A percentile compares a stretch with the other conserved stretches of the same genome.
Conservation (phyloP, 2,113 vertebrate genomes). For the Gallinago undulata region DNA sequence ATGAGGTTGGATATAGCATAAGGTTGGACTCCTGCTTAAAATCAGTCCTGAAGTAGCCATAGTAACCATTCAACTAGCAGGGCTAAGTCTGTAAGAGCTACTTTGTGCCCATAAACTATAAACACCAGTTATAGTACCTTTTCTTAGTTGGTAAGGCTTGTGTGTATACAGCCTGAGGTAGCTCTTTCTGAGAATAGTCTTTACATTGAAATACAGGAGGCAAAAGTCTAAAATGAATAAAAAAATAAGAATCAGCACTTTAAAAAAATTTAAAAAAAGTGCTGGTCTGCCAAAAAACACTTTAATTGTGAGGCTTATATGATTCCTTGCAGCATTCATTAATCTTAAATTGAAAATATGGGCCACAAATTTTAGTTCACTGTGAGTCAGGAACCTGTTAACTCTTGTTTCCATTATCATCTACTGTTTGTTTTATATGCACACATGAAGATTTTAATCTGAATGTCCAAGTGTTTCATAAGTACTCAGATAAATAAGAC, state of each 20-base stretch:
- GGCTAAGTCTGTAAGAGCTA: background rate
- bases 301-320: background rate
- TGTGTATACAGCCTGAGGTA: fast-evolving
- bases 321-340: background rate
- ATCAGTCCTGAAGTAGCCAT: background rate
- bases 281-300: background rate
- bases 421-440: background rate
- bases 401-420: background rate
- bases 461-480: background rate
- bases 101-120: background rate
- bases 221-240: background rate
- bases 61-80: background rate
- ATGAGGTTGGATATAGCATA: background rate
- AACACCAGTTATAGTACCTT: background rate
- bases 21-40: background rate
- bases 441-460: background rate
- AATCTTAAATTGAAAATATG: background rate
- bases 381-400: background rate
- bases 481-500: background rate
- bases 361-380: background rate
- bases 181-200: background rate
- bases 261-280: background rate
- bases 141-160: background rate
- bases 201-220: background rate
- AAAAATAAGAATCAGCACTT: background rate